Conservation (phyloP, 2,113 vertebrate genomes). For the Ifrita kowaldi region DNA sequence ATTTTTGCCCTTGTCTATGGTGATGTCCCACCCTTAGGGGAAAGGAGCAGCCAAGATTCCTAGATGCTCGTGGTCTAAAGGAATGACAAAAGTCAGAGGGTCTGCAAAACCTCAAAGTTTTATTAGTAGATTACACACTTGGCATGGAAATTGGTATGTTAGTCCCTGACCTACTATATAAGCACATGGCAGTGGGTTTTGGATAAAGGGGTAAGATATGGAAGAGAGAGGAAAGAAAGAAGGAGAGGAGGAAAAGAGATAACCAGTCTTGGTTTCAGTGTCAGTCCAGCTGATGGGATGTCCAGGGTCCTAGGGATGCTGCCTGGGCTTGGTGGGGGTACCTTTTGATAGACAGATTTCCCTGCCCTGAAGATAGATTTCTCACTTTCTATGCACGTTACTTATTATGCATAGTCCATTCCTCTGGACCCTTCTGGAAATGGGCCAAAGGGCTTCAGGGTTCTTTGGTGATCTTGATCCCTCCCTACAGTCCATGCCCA, state of each 20-base stretch:
- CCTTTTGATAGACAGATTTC: neutral
- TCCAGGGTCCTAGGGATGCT: neutral
- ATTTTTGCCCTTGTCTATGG: neutral
- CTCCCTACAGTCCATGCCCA: neutral
- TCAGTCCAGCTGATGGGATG: neutral
- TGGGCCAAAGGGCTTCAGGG: rapidly evolving
- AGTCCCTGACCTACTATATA: neutral
- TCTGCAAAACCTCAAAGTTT: neutral
- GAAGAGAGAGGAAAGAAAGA: neutral
- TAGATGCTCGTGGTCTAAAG: rapidly evolving
- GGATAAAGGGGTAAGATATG: neutral
- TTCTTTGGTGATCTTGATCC: neutral
- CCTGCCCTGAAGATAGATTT: neutral
- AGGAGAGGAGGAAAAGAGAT: neutral
- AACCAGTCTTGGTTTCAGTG: neutral
- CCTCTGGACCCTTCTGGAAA: neutral
- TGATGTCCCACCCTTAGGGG: neutral
- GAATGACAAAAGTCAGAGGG: neutral
- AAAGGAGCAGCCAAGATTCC: neutral
- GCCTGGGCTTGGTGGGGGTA: neutral
- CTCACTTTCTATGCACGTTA: neutral
- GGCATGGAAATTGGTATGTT: neutral
- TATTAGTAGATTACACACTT: neutral
- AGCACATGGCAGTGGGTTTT: neutral
- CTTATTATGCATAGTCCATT: neutral